These are phyloP conservation scores for Timema cristinae DNA, from an alignment of 2,888 invertebrate genomes.

Conservation along the genomic window DNA sequence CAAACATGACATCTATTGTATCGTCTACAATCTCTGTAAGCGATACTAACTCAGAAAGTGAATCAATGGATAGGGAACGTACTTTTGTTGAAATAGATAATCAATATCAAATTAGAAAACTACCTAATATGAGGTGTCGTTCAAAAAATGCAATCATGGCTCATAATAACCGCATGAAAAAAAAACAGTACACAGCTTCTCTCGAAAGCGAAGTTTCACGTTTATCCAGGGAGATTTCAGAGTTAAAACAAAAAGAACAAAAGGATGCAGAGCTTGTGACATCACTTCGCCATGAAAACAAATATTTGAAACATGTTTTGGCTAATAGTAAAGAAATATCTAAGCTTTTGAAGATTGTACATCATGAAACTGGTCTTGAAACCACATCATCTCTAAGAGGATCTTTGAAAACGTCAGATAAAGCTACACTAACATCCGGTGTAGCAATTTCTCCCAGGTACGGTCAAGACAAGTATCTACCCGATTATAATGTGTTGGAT, in stretches of 20 bases:
- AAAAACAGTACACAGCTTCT: conserved; percentile 56
- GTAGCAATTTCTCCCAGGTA: too few relatives aligned
- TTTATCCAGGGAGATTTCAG: conserved; percentile 48
- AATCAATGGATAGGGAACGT: too few relatives aligned
- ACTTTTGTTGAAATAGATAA: too few relatives aligned
- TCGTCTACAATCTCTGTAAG: too few relatives aligned
- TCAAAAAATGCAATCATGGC: conserved; percentile 59
- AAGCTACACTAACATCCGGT: too few relatives aligned
- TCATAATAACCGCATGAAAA: conserved; percentile 57
- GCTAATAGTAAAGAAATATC: conserved; percentile 53
- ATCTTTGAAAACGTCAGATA: background rate
- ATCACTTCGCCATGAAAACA: conserved; percentile 50
- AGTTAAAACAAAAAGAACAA: conserved; percentile 47
- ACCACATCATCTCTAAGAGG: conserved; percentile 39
- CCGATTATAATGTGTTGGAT: too few relatives aligned
- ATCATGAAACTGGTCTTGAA: conserved; percentile 42
- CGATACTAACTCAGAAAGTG: too few relatives aligned
- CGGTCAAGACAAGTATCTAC: too few relatives aligned
- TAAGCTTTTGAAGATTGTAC: conserved; percentile 48
- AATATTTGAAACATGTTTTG: conserved; percentile 52
- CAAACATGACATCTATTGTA: too few relatives aligned
- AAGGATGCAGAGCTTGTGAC: conserved; percentile 48
- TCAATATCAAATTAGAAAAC: too few relatives aligned
- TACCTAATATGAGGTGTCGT: conserved; percentile 40
- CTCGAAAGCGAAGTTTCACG: conserved; percentile 51